Base-by-base conservation (phyloP, 30 jellyfish, hydroid and myxozoan species). In the Cassiopea andromeda region DNA sequence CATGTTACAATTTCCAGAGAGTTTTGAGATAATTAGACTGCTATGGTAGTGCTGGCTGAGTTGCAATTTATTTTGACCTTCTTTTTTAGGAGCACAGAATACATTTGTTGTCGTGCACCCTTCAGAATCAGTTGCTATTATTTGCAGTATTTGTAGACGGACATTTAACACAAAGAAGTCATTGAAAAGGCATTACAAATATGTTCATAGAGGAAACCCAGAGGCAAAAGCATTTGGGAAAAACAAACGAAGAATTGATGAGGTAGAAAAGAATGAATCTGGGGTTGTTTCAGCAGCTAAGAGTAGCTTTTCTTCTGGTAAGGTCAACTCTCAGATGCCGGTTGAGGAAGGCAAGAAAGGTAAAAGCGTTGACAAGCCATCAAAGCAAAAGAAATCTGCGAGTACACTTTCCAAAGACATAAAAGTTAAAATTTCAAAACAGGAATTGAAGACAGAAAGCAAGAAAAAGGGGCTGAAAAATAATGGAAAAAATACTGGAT, bases 31-130 rank as follows among this genome's bases (percentile, higher is more conserved):
- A n/a, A n/a, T n/a, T n/a, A n/a, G n/a, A n/a, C n/a, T n/a, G n/a
- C n/a, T n/a, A n/a, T n/a, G n/a, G n/a, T n/a, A n/a, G n/a, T n/a
- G n/a, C n/a, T n/a, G n/a, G n/a, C n/a, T n/a, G n/a, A n/a, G n/a
- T n/a, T n/a, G n/a, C n/a, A n/a, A n/a, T n/a, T 50, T 50, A 50
- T 50, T 50, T 50, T 50, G 64, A 2, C 44, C 44, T 38, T 45
- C 60, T 77, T 90, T 90, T 2, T 16, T 67, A 5, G 82, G 73
- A 12, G 47, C 76, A 7, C 66, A 66, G 44, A 90, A 87, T 61
- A 27, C 66, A 9, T 67, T 69, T 71, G 85, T 87, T 49, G 90
- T 87, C 13, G 94, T 87, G 6, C 94, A 87, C 12, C 94, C 78
- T 0, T 81, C 85, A 0, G 94, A 87, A 47, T 50, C 90, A 0